A percentile compares a stretch with the other conserved stretches of the same genome.
Evolutionary conservation across 2,888 invertebrate genomes (phyloP).

Genomic region (Pandemis heparana): DNA sequence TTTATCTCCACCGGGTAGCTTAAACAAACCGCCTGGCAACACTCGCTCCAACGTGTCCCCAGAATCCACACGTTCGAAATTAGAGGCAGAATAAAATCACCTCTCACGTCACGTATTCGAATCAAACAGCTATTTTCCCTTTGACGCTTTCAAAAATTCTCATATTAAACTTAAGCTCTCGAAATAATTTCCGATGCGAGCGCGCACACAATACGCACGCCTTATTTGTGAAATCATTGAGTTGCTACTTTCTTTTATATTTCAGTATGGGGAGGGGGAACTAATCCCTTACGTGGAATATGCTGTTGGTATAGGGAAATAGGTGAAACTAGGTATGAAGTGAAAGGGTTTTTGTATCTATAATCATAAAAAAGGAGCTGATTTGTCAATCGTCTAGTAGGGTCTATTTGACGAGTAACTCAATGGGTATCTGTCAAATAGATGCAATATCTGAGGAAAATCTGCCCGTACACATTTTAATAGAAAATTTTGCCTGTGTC

Average conservation of each 20-base stretch:
- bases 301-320: neutral
- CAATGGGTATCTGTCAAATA: too few species aligned
- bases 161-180: slow-evolving; percentile 52
- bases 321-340: neutral
- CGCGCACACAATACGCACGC: slow-evolving; percentile 53
- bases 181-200: slow-evolving; percentile 52
- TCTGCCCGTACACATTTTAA: too few species aligned
- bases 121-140: slow-evolving; percentile 44
- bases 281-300: slow-evolving; percentile 32
- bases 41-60: neutral
- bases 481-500: too few species aligned
- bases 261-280: slow-evolving; percentile 18
- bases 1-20: neutral
- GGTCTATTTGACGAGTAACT: too few species aligned
- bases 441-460: too few species aligned
- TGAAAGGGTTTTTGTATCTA: too few species aligned
- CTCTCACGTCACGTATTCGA: slow-evolving; percentile 35
- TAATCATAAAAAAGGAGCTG: too few species aligned
- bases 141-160: slow-evolving; percentile 49
- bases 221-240: slow-evolving; percentile 55
- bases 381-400: too few species aligned
- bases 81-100: slow-evolving; percentile 13
- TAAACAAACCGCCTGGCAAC: neutral
- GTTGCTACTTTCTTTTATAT: slow-evolving; percentile 50
- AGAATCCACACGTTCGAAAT: slow-evolving; percentile 18